Evolutionary conservation across 2,888 invertebrate species (phyloP), one percentile per base, ranked within the genome.

Genomic region (Andrena flavipes): DNA sequence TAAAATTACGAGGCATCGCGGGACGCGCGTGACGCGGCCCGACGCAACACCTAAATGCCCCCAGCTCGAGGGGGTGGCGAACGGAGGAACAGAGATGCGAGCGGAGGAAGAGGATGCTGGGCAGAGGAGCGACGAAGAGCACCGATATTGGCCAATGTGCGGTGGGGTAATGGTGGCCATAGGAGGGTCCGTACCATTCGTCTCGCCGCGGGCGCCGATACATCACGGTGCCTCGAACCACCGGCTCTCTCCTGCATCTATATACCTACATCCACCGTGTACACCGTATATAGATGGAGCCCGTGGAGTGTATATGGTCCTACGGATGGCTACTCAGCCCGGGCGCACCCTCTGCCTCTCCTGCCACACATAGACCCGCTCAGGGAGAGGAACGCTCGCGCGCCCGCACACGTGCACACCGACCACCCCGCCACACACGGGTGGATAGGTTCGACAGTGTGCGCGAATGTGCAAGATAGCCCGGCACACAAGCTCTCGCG

Each of bases 151-250:
- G 90, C 89, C 90, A 91, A 91, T 91, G 88, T 91, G 90, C 89
- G 90, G 91, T 89, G 87, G 90, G 91, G 90, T 91, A 91, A 91
- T 92, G 91, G 90, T 91, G 89, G 89, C 90, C 90, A 91, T 91
- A 90, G 89, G 89, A 91, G 90, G 88, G 90, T 90, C 90, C 86
- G 87, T 88, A 91, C 91, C 92, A 93, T 93, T 91, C 93, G 92
- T 93, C 92, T 93, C 92, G 91, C 93, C 90, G 90, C 91, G 91
- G 92, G 92, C 92, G 91, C 91, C 92, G 90, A 93, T 93, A 93
- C 92, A 92, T 92, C 92, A 92, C 91, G 90, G 91, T 92, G 87
- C 91, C 90, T 92, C 91, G 90, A 91, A 91, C 91, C 89, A 89
- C 86, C 86, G 89, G 56, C 68, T 68, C 89, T 90, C 82, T 77